Conservation (phyloP, 2,888 invertebrate species). For the Trichopria drosophilae region DNA sequence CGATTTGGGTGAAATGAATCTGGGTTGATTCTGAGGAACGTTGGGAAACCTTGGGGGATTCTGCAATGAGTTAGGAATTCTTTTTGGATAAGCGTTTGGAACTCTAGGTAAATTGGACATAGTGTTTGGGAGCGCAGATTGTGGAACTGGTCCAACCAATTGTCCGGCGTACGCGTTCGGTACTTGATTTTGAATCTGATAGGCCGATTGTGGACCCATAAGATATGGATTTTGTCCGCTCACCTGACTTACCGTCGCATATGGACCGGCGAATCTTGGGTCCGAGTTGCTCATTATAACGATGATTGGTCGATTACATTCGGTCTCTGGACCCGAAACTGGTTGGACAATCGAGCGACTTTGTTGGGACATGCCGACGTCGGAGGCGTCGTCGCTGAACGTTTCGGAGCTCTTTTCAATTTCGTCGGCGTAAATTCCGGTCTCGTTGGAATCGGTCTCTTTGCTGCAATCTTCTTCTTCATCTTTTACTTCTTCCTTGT, state of each 20-base stretch:
- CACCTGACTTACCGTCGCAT: too few relatives aligned
- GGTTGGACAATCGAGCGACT: not conserved
- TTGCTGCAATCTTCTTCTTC: not conserved
- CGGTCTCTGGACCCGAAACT: not conserved
- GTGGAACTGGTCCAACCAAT: not conserved
- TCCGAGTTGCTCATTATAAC: constrained; percentile 20
- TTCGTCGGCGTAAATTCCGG: not conserved
- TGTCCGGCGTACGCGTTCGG: too few relatives aligned
- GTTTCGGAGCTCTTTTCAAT: not conserved
- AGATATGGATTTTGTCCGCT: too few relatives aligned
- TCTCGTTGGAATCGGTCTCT: not conserved
- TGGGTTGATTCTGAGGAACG: too few relatives aligned
- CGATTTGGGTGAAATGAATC: too few relatives aligned
- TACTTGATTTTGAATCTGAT: too few relatives aligned
- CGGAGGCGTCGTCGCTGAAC: not conserved
- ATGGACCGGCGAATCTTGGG: not conserved
- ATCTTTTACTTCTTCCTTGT: constrained; percentile 1
- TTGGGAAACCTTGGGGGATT: constrained; percentile 3
- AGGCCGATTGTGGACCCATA: too few relatives aligned
- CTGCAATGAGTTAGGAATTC: constrained; percentile 1
- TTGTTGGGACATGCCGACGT: not conserved
- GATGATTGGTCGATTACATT: constrained; percentile 28
- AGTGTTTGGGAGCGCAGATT: not conserved
- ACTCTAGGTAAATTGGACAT: not conserved
- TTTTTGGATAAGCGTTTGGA: not conserved